Base-by-base conservation (phyloP, 2,888 invertebrate species). In the Napeogenes sylphis region DNA sequence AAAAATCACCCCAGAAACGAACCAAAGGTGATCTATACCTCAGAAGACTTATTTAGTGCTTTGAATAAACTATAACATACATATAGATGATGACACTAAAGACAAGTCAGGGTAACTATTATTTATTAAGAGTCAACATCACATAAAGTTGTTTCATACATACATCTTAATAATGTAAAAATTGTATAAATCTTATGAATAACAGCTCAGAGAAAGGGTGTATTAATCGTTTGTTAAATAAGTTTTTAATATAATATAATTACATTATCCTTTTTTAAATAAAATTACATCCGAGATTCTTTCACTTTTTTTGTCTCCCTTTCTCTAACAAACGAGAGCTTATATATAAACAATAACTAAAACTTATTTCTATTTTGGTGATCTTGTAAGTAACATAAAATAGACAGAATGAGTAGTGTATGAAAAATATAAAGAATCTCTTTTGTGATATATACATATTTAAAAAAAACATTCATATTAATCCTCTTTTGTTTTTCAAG, bases 111-210 rank as follows among this genome's bases (percentile, higher is more conserved):
- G 83, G 84, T 87, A 87, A 85, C 86, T 87, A 84, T 75, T 81
- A 83, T 86, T 84, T 86, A 85, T 79, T 85, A 76, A 84, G 84
- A 84, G 70, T 86, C 85, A 87, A 87, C 87, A 87, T 87, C 82
- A 81, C 84, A 77, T 75, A 77, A 61, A 73, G 70, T 73, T 57
- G 56, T 73, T 54, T 62, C 68, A 42, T 42, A 42, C 68, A 68
- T 75, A 75, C 63, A 63, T 60, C 30, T 59, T 58, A 62, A 69
- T 68, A 67, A 61, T 64, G 12, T 59, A 60, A 64, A 57, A 56
- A 56, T 35, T 61, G 56, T 64, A 62, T 64, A 66, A 64, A 62
- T 59, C 47, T 45, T 56, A 61, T 35, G 13, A 32, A 45, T 59
- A 64, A 66, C 59, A 57, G 42, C 10, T 42, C 10, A 42, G 42